phyloP scores from a whole-genome alignment of 2,888 invertebrate genomes.

The Mongoloraphidia duomilia region DNA sequence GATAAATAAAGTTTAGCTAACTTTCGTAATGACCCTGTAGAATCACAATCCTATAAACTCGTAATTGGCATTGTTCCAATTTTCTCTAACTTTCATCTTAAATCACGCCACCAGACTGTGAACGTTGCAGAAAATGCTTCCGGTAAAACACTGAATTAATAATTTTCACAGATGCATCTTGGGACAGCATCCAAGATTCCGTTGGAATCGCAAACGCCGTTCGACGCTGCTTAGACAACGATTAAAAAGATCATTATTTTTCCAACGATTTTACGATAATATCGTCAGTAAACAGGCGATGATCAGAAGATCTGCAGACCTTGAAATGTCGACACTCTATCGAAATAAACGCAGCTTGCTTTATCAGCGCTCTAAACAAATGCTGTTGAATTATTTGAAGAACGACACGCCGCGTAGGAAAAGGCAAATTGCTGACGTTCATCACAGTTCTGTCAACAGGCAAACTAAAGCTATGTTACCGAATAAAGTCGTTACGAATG shows the following conservation, averaged over 20 bases:
- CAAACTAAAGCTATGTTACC: too few relatives aligned
- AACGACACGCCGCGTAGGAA: slow-evolving; percentile 9
- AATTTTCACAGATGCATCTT: slow-evolving; percentile 47
- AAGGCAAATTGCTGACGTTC: too few relatives aligned
- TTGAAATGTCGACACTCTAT: slow-evolving; percentile 15
- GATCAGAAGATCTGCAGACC: neutral
- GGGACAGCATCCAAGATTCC: slow-evolving; percentile 73
- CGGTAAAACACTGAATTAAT: too few relatives aligned
- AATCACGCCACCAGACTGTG: too few relatives aligned
- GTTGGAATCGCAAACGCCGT: slow-evolving; percentile 60
- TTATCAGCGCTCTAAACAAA: slow-evolving; percentile 25
- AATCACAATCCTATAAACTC: too few relatives aligned
- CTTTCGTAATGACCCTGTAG: too few relatives aligned
- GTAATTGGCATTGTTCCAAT: too few relatives aligned
- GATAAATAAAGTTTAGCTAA: too few relatives aligned
- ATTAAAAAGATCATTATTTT: slow-evolving; percentile 1
- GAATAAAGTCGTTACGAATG: too few relatives aligned
- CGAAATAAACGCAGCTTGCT: slow-evolving; percentile 24
- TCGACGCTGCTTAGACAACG: slow-evolving; percentile 28
- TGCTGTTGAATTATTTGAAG: slow-evolving; percentile 26
- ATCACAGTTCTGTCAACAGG: too few relatives aligned
- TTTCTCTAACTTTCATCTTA: too few relatives aligned
- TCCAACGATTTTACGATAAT: slow-evolving; percentile 4
- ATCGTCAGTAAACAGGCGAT: slow-evolving; percentile 6
- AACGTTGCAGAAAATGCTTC: too few relatives aligned